A percentile compares a stretch with the other conserved stretches of the same genome.
phyloP scores from a whole-genome alignment of 2,113 vertebrate genomes.

The Clupea harengus region DNA sequence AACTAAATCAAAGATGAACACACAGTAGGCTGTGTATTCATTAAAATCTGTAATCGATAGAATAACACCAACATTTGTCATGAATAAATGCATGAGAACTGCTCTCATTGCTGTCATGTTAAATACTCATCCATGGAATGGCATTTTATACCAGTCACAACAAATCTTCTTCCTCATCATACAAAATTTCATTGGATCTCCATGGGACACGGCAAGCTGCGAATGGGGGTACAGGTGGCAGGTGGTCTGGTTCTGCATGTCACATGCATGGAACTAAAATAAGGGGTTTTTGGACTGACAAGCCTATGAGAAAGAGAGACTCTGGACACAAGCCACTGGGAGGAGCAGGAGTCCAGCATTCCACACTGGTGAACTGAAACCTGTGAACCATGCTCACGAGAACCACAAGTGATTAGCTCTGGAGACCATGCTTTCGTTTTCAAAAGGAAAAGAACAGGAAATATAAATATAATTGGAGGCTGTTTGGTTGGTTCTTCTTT shows the following conservation, averaged over 20 bases:
- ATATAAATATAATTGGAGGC: not conserved
- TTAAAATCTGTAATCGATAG: not conserved
- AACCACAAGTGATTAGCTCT: constrained; percentile 2
- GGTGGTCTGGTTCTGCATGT: not conserved
- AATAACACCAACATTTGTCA: not conserved
- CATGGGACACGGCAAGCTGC: constrained; percentile 11
- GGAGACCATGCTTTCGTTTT: not conserved
- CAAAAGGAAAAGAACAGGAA: not conserved
- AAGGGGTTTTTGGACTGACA: not conserved
- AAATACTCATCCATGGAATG: not conserved
- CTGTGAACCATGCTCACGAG: not conserved
- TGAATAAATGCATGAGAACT: not conserved
- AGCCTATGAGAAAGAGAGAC: not conserved
- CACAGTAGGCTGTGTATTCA: not conserved
- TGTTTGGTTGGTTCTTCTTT: not conserved
- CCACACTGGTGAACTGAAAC: not conserved
- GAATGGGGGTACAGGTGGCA: not conserved
- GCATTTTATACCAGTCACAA: not conserved
- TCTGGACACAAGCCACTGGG: not conserved
- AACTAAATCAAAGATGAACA: not conserved
- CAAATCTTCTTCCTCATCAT: not conserved
- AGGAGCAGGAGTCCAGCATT: not conserved
- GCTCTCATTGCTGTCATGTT: not conserved
- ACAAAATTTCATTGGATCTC: not conserved
- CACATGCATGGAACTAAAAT: not conserved